phyloP scores from a whole-genome alignment of 2,113 vertebrate genomes.

The Dendropsophus ebraccatus region DNA sequence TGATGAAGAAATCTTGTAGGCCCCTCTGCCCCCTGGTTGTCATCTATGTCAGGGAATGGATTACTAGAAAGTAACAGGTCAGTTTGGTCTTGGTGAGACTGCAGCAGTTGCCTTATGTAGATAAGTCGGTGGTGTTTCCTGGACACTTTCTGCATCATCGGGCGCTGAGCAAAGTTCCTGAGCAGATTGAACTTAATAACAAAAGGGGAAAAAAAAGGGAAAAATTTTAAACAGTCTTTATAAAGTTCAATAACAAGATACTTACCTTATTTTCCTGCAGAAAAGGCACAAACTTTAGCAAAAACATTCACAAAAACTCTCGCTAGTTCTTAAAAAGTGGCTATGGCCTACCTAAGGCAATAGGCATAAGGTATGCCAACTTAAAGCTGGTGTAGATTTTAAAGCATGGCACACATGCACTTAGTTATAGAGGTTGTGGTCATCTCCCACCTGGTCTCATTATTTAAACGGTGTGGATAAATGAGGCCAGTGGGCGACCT shows the following conservation, averaged over 20 bases:
- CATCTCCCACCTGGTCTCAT: too few species aligned
- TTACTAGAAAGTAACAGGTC: conserved; percentile 60
- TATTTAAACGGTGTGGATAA: too few species aligned
- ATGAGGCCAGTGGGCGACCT: too few species aligned
- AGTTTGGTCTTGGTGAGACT: conserved; percentile 60
- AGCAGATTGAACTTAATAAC: conserved; percentile 9
- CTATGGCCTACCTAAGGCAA: too few species aligned
- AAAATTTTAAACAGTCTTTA: not conserved
- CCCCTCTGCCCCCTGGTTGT: conserved; percentile 16
- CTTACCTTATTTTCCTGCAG: too few species aligned
- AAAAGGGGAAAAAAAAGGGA: not conserved
- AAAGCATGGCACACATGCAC: too few species aligned
- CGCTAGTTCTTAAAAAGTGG: too few species aligned
- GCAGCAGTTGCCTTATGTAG: conserved; percentile 57
- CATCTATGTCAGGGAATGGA: conserved; percentile 39
- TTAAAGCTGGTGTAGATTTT: too few species aligned
- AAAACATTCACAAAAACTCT: too few species aligned
- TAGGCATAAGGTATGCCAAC: too few species aligned
- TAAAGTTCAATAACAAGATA: not conserved
- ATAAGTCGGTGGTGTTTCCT: conserved; percentile 47
- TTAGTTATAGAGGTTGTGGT: too few species aligned
- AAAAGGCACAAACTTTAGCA: too few species aligned
- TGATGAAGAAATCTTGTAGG: conserved; percentile 46
- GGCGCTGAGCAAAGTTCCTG: conserved; percentile 19
- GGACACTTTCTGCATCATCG: conserved; percentile 41